Evolutionary conservation across 2,797 vertebrate genomes (phyloP), one percentile per base, ranked within the genome.

Genomic region (Synaphobranchus kaupii): DNA sequence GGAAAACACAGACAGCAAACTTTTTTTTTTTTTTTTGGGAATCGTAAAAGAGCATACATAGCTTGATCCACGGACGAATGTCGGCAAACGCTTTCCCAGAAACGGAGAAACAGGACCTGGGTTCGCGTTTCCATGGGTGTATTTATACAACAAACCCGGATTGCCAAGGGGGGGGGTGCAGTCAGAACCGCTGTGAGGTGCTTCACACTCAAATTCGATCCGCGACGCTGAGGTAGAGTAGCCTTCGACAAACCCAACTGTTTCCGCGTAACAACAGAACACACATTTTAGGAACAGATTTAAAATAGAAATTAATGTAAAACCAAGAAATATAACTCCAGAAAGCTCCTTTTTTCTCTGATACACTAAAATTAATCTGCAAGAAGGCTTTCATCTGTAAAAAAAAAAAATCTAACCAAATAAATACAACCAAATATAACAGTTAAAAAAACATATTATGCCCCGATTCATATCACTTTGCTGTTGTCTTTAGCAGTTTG

Each of bases 61-160:
- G 94, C 91, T 94, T 95, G 94, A 96, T 96, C 95, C 73, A 94
- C 94, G 94, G 93, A 95, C 93, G 94, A 96, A 95, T 95, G 96
- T 96, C 94, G 95, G 94, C 93, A 93, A 94, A 96, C 91, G 94
- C 92, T 92, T 93, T 94, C 92, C 89, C 89, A 92, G 90, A 92
- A 90, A 90, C 81, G 63, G 90, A 90, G 94, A 92, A 92, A 87
- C 89, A 92, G 90, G 88, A 91, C 92, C 90, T 91, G 90, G 92
- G 93, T 94, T 93, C 93, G 93, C 92, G 94, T 90, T 66, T 50
- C 20, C 22, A 44, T 48, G 71, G 31, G 48, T 93, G 93, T 93
- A 93, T 95, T 94, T 93, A 95, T 92, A 95, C 93, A 95, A 94
- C 94, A 95, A 94, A 94, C 91, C 92, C 28, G 88, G 93, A 91